phyloP scores from a whole-genome alignment of 2,888 invertebrate genomes.

The Terebella lapidaria region DNA sequence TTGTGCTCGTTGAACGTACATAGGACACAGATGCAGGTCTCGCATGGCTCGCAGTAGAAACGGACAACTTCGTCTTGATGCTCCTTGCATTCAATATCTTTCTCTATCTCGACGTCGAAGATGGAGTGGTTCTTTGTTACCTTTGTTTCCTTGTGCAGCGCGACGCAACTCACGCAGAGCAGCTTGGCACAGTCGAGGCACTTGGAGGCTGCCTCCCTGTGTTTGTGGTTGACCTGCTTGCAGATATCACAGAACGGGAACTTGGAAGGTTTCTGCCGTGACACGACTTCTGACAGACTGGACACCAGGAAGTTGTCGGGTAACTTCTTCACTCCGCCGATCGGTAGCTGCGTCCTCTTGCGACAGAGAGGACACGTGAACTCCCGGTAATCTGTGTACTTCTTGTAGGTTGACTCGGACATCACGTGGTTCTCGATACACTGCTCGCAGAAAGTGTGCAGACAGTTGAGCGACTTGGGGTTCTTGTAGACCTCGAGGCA shows the following conservation, averaged over 20 bases:
- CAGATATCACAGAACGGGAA: slow-evolving; percentile 54
- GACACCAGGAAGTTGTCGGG: slow-evolving; percentile 55
- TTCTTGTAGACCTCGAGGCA: slow-evolving; percentile 52
- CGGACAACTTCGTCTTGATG: slow-evolving; percentile 40
- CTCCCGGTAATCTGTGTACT: slow-evolving; percentile 54
- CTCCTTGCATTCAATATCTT: slow-evolving; percentile 53
- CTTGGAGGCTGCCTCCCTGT: slow-evolving; percentile 51
- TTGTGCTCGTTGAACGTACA: slow-evolving; percentile 53
- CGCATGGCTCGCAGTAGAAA: slow-evolving; percentile 54
- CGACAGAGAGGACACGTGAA: slow-evolving; percentile 54
- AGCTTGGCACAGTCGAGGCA: slow-evolving; percentile 54
- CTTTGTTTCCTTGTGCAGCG: slow-evolving; percentile 49
- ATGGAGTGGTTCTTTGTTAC: slow-evolving; percentile 52
- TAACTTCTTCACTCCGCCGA: slow-evolving; percentile 54
- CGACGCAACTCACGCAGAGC: slow-evolving; percentile 50
- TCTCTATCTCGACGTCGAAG: slow-evolving; percentile 54
- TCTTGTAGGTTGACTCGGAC: slow-evolving; percentile 53
- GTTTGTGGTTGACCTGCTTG: slow-evolving; percentile 48
- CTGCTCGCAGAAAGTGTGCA: slow-evolving; percentile 53
- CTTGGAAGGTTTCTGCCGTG: slow-evolving; percentile 47
- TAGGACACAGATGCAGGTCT: slow-evolving; percentile 52
- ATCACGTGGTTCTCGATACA: slow-evolving; percentile 53
- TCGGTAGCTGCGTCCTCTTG: slow-evolving; percentile 52
- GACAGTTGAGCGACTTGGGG: slow-evolving; percentile 53
- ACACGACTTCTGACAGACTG: slow-evolving; percentile 49